A percentile compares a stretch with the other conserved stretches of the same genome.
Conservation (phyloP, 53 echinoderm and acorn worm genomes). For the Astropecten irregularis region DNA sequence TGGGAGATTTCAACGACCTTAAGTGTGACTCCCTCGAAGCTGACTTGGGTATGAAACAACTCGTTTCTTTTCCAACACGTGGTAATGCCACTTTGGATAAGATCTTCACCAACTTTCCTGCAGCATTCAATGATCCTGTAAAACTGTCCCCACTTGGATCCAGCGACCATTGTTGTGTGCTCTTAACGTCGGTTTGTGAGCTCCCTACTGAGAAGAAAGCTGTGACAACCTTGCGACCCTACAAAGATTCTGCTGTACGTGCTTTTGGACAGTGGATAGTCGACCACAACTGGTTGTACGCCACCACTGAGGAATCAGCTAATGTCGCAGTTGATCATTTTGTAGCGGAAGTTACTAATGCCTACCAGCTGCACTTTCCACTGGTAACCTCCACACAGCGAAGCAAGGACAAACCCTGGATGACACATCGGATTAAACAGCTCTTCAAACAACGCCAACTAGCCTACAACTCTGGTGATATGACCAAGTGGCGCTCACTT, state of each 20-base stretch:
- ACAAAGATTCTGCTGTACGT: constrained; percentile 9
- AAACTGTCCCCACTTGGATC: background rate
- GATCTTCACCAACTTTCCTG: constrained; percentile 9
- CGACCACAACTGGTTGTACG: background rate
- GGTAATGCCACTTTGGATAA: constrained; percentile 5
- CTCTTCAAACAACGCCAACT: constrained; percentile 24
- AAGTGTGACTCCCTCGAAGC: background rate
- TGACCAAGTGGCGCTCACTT: constrained; percentile 3
- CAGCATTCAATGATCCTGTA: background rate
- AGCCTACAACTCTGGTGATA: background rate
- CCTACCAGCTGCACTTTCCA: background rate
- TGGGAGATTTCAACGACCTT: constrained; percentile 22
- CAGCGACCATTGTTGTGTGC: constrained; percentile 31
- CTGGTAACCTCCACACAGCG: background rate
- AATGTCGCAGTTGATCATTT: too few relatives aligned
- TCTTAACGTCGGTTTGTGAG: background rate
- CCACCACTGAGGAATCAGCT: too few relatives aligned
- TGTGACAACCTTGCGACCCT: background rate
- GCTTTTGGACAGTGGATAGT: constrained; percentile 46
- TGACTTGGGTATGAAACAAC: constrained; percentile 13
- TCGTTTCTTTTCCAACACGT: constrained; percentile 5
- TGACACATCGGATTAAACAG: constrained; percentile 4
- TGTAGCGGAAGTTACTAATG: background rate
- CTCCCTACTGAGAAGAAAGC: background rate
- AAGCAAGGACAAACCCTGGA: constrained; percentile 21